A percentile compares a stretch with the other conserved stretches of the same genome.
phyloP scores from a whole-genome alignment of 2,113 vertebrate genomes.

The Solenodon paradoxus region DNA sequence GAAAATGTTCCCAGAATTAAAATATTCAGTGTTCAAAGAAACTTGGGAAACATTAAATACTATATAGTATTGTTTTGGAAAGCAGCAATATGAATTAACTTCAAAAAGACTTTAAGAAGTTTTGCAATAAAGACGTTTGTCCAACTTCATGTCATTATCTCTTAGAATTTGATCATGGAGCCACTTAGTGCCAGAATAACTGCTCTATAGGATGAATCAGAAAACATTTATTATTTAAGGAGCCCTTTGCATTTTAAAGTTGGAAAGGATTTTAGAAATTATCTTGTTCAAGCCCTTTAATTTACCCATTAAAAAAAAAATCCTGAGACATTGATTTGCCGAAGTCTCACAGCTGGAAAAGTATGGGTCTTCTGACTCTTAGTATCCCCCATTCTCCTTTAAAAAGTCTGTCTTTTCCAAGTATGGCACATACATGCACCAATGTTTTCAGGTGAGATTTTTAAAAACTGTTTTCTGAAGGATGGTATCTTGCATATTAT shows the following conservation, averaged over 20 bases:
- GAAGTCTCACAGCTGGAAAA: background rate
- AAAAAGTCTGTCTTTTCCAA: background rate
- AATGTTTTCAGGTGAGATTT: background rate
- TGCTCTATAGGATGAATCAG: background rate
- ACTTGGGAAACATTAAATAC: background rate
- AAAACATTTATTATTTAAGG: conserved; percentile 20
- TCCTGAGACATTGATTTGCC: background rate
- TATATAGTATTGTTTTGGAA: background rate
- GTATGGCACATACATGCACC: background rate
- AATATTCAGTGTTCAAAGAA: conserved; percentile 36
- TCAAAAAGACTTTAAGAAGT: conserved; percentile 8
- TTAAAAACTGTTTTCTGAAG: background rate
- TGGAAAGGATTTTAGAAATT: background rate
- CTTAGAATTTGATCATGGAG: background rate
- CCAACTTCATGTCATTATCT: conserved; percentile 29
- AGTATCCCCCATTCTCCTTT: background rate
- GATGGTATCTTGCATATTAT: background rate
- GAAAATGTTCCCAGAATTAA: conserved; percentile 50
- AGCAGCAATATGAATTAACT: background rate
- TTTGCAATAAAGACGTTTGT: background rate
- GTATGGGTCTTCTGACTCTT: background rate
- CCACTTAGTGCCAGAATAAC: background rate
- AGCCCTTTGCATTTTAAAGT: background rate
- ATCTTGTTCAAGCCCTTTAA: background rate
- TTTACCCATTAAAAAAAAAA: background rate